Base-by-base conservation (phyloP, 2,113 vertebrate genomes). In the Talpa occidentalis region DNA sequence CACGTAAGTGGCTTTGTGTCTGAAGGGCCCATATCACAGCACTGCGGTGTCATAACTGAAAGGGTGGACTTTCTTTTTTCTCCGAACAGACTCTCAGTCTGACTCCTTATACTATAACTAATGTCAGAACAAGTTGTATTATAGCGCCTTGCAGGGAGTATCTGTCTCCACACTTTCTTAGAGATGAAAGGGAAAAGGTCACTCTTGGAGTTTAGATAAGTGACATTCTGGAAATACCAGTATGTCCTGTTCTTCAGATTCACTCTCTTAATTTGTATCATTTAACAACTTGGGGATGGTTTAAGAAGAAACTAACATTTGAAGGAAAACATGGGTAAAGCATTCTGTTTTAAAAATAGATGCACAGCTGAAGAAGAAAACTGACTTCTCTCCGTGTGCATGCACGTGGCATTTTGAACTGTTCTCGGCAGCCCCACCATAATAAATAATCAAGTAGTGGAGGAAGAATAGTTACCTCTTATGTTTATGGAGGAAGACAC, bases 161-260 rank as follows among this genome's bases (percentile, higher is more conserved):
- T 89, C 64, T 95, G 54, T 93, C 72, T 92, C 86, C 74, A 87
- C 80, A 85, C 69, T 82, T 81, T 35, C n/a, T 67, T 24, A 44
- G 76, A 40, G 89, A 72, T 37, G 42, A 73, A 81, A 93, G 40
- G 73, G 28, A 70, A 89, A 80, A 40, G 80, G 47, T 76, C 80
- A 54, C 67, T 90, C 79, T 91, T 54, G 1, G 87, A 91, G 37
- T 72, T 54, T 79, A 94, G 91, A 82, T 70, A 59, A 88, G 42
- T 94, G 95, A 94, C 95, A 96, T 96, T 96, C 90, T 96, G 62
- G 90, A 96, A 96, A 96, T 95, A 94, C 74, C 96, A 95, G 76
- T 81, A 62, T 85, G 95, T 88, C 90, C 92, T 93, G 79, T 91
- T 82, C 94, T 93, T 92, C 37, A 94, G 56, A 84, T 73, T 37